Base-by-base conservation (phyloP, 2,113 vertebrate species). In the Oxygymnocypris stewartii region DNA sequence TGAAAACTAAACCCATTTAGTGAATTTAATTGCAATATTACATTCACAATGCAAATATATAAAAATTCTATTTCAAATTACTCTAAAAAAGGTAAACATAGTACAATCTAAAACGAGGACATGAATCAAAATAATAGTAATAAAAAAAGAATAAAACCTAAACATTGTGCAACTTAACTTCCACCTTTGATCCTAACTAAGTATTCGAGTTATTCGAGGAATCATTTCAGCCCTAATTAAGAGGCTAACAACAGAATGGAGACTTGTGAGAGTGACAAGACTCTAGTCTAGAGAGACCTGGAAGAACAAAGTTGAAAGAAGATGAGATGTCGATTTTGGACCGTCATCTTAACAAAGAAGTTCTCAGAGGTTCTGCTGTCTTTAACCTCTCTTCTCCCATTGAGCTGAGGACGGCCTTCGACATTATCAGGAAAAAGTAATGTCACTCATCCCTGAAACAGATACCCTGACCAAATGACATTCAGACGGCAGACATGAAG, bases 381-480 rank as follows among this genome's bases (percentile, higher is more conserved):
- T 78, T 78, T 77, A 59, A 63, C 79, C 59, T 79, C 75, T 57
- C 44, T 37, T 23, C 59, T 82, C 40, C 31, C 31, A 14, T 25
- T 11, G 59, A 28, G 61, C 44, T 47, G 61, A 59, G 35, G 74
- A 85, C n/a, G 82, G 87, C 88, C 87, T 87, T 75, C 92, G 91
- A 91, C 91, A 92, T 93, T 93, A 90, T 87, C 84, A 91, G 74
- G 84, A 42, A 93, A 93, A 94, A 91, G 92, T 91, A 91, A 94
- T 84, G 84, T 84, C 87, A 65, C 77, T 88, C 83, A 88, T 57
- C 31, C 84, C 49, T 90, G 91, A 92, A 92, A 93, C 81, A 80
- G 88, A 93, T 89, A 90, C 88, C 67, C 77, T 31, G 31, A 79
- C 49, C 65, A 83, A 51, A 82, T 79, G 85, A 84, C 49, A 79